Evolutionary conservation across 2,797 vertebrate genomes (phyloP), one percentile per base, ranked within the genome.

Genomic region (Nothura maculosa): DNA sequence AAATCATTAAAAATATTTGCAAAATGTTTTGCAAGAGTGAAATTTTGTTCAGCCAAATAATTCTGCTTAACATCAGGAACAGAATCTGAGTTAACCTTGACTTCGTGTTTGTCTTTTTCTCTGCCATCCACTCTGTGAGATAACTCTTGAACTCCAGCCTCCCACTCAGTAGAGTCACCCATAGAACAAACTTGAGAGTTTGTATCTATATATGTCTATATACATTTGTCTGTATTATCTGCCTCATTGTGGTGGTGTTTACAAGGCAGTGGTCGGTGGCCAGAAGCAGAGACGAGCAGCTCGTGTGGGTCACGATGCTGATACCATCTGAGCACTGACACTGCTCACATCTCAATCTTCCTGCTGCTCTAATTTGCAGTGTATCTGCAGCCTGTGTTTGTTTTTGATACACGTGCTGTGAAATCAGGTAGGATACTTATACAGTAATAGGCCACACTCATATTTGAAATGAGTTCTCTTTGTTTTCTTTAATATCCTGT

Each of bases 231-330:
- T 21, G 3, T n/a, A 21, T 38, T 8, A 63, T 10, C 45, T 48
- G 40, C 17, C 61, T 45, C 0, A 0, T 32, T 38, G 11, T 34
- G 27, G 20, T 17, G 11, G 19, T 48, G 76, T 69, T 86, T 87
- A 38, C 4, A 27, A 18, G 14, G 13, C 36, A 87, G 32, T 32
- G 67, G 27, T 30, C 78, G 81, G 48, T 11, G 84, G 8, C 34
- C 27, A 20, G 1, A 50, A 79, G 66, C 0, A 0, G 30, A 28
- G 11, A 5, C 18, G 16, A 52, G 21, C 55, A 69, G 67, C 11
- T 22, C 11, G 1, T 0, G 0, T 5, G 58, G 47, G 36, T 0
- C 54, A 20, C 10, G 18, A 1, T 19, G 67, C 55, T n/a, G 30
- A 55, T n/a, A 55, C 18, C 18, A 76, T 30, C 45, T 32, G 28